Evolutionary conservation across 2,888 invertebrate genomes (phyloP).

Genomic region (Melitaea athalia): DNA sequence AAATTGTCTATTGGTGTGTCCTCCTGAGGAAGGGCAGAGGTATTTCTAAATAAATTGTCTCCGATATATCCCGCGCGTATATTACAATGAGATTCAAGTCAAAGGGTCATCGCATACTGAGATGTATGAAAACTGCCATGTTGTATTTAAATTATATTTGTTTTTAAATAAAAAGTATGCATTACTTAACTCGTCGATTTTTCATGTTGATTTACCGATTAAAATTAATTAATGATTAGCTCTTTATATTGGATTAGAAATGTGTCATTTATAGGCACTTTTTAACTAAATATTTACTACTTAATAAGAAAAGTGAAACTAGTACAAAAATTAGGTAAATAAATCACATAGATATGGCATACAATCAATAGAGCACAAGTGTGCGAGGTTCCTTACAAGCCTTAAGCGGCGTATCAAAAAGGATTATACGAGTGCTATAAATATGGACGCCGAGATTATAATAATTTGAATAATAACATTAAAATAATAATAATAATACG

Average conservation of each 20-base stretch:
- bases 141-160: neutral
- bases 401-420: constrained; percentile 76
- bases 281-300: neutral
- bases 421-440: constrained; percentile 73
- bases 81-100: constrained; percentile 70
- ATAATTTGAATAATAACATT: constrained; percentile 80
- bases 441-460: constrained; percentile 75
- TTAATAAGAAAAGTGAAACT: neutral
- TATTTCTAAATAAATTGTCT: constrained; percentile 71
- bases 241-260: neutral
- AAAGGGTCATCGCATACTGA: constrained; percentile 51
- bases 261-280: neutral
- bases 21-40: constrained; percentile 51
- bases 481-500: constrained; percentile 75
- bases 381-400: constrained; percentile 45
- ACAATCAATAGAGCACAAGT: constrained; percentile 24
- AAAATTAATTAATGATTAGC: no score
- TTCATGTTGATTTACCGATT: no score
- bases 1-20: constrained; percentile 25
- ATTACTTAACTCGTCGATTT: no score
- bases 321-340: neutral
- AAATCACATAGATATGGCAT: neutral
- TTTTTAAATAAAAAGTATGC: no score
- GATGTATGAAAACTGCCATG: neutral
- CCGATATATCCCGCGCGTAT: constrained; percentile 69